These are phyloP conservation scores for Lerista edwardsae DNA, from an alignment of 2,797 vertebrate species.

Conservation along the genomic window DNA sequence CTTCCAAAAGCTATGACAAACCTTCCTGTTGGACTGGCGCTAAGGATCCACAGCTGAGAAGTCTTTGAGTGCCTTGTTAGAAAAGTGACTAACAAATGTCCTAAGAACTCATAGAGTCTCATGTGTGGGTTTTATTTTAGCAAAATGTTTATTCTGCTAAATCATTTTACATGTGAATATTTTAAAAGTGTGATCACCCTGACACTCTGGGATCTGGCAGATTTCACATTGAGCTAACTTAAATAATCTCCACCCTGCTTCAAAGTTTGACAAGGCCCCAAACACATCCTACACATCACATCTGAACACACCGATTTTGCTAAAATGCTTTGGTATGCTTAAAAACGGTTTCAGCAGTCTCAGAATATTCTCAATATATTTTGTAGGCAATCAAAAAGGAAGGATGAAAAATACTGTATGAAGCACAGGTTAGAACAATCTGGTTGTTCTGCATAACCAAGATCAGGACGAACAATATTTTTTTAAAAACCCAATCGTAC, in stretches of 20 bases:
- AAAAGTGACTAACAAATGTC: no score
- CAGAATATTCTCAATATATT: neutral
- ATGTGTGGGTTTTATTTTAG: no score
- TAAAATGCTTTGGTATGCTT: neutral
- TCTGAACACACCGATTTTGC: neutral
- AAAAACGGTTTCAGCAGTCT: neutral
- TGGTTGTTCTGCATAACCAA: constrained; percentile 10
- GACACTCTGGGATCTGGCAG: neutral
- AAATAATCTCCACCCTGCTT: constrained; percentile 6
- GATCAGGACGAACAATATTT: constrained; percentile 5
- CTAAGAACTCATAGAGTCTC: no score
- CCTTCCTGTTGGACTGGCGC: neutral
- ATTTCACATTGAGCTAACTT: constrained; percentile 12
- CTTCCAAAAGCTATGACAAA: no score
- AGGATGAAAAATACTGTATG: neutral
- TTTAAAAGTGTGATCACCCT: neutral
- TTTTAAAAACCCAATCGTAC: neutral
- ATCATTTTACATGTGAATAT: constrained; percentile 18
- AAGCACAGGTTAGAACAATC: neutral
- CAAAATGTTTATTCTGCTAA: neutral
- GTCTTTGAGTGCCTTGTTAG: neutral
- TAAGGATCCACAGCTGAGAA: neutral
- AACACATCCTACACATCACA: neutral
- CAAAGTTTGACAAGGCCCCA: neutral
- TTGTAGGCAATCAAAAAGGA: neutral